Evolutionary conservation across 2,888 invertebrate genomes (phyloP), one percentile per base, ranked within the genome.

Genomic region (Tanypteryx hageni): DNA sequence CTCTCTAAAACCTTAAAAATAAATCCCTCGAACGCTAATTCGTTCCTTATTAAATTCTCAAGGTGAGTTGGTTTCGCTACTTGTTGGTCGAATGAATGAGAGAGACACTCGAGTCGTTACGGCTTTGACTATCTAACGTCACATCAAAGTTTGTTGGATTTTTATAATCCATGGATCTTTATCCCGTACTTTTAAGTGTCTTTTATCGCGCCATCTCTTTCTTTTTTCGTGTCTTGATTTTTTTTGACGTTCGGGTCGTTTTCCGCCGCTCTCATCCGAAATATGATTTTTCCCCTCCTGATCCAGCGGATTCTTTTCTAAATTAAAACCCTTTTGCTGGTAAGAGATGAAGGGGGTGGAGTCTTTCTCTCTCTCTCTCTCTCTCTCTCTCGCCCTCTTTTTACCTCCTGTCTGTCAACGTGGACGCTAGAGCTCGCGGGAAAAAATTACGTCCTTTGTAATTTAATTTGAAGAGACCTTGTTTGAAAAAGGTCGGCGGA

Each of bases 41-140:
- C 76, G 27, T 27, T 27, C 76, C 13, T 76, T 76, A 76, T 76
- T 76, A 76, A 76, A 76, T 76, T 76, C 76, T 76, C 27, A 27
- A 76, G 11, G 22, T n/a, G n/a, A n/a, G n/a, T n/a, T n/a, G n/a
- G n/a, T 27, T 76, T 27, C 22, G 76, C 27, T 76, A 27, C 76
- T 4, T 10, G 76, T 44, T 44, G 27, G 27, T 16, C 14, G 18
- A 76, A 27, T 76, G 22, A 76, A 27, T 22, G 76, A 22, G 76
- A 76, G 76, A 76, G 76, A 27, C 1, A 27, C 22, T 13, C 22
- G 27, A 76, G 27, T 44, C 44, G 44, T 5, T 44, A 44, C 44
- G 44, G 76, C 76, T 27, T 27, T 76, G 22, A 76, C 22, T 76
- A 27, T 22, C 76, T 22, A 22, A 27, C 61, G 22, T 27, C 22